These are phyloP conservation scores for Erethizon dorsatum DNA, from an alignment of 2,797 vertebrate species.

Conservation along the genomic window DNA sequence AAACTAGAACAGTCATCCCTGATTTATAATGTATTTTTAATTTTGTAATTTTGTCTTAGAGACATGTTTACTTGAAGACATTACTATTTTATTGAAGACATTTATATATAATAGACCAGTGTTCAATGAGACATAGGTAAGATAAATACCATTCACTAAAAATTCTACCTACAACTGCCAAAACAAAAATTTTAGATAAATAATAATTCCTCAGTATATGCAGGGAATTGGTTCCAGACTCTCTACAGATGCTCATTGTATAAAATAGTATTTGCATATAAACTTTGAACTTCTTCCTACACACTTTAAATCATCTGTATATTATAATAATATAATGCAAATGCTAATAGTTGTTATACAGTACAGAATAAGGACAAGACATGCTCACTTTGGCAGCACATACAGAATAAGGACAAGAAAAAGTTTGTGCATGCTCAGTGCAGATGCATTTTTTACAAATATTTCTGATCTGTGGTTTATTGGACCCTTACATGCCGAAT, in stretches of 20 bases:
- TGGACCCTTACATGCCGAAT: neutral
- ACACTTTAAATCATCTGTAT: neutral
- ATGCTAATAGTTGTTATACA: neutral
- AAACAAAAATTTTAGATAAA: slow-evolving; percentile 21
- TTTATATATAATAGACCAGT: slow-evolving; percentile 3
- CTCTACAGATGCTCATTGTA: neutral
- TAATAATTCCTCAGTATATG: neutral
- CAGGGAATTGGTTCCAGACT: neutral
- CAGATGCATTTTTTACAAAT: neutral
- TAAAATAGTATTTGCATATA: neutral
- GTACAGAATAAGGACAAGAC: neutral
- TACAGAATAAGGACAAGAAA: neutral
- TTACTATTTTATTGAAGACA: slow-evolving; percentile 55
- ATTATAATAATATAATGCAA: neutral
- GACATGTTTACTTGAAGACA: slow-evolving; percentile 52
- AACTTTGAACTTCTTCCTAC: neutral
- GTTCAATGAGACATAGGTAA: neutral
- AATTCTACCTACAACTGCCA: slow-evolving; percentile 5
- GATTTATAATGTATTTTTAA: slow-evolving; percentile 58
- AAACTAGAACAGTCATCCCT: slow-evolving; percentile 19
- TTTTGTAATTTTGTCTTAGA: slow-evolving; percentile 63
- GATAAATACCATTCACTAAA: slow-evolving; percentile 57
- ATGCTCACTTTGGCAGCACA: neutral
- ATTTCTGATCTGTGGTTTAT: neutral
- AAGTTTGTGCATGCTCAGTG: neutral